These are phyloP conservation scores for Trachymyrmex septentrionalis DNA, from an alignment of 1,140 invertebrate genomes.

Conservation along the genomic window DNA sequence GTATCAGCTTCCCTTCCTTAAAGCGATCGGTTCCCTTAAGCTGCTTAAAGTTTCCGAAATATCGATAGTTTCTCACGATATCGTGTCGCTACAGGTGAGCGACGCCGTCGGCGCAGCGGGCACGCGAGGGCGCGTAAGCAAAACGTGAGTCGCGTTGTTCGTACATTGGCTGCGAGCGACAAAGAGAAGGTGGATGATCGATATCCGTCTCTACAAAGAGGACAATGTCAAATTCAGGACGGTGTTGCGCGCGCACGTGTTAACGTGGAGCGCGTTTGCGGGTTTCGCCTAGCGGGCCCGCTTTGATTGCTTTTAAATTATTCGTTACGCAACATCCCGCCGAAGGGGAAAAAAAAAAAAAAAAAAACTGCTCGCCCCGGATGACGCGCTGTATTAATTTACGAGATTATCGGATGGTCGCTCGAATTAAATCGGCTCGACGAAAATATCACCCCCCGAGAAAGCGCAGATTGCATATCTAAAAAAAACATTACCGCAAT, in stretches of 20 bases:
- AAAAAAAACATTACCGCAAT: constrained; percentile 2
- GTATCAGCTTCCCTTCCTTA: neutral
- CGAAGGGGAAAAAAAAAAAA: constrained; percentile 47
- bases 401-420: constrained; percentile 51
- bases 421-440: constrained; percentile 50
- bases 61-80: constrained; percentile 40
- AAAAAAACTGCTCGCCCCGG: constrained; percentile 5
- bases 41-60: constrained; percentile 56
- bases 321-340: constrained; percentile 60
- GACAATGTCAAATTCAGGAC: constrained; percentile 77
- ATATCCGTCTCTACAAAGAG: constrained; percentile 72
- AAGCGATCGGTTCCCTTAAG: constrained; percentile 36
- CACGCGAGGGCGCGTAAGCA: constrained; percentile 47
- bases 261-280: constrained; percentile 62
- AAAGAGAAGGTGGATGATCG: constrained; percentile 72
- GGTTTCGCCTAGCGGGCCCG: constrained; percentile 51
- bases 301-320: constrained; percentile 68
- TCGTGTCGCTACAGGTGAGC: constrained; percentile 50
- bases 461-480: neutral
- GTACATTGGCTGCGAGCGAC: constrained; percentile 55
- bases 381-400: constrained; percentile 53
- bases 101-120: constrained; percentile 5
- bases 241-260: constrained; percentile 62
- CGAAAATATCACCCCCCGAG: constrained; percentile 19
- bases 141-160: constrained; percentile 68